Percentiles rank a stretch among this genome's conserved stretches.
These are phyloP conservation scores for Drosophila mulleri DNA, from an alignment of 2,888 invertebrate genomes.

Conservation along the genomic window DNA sequence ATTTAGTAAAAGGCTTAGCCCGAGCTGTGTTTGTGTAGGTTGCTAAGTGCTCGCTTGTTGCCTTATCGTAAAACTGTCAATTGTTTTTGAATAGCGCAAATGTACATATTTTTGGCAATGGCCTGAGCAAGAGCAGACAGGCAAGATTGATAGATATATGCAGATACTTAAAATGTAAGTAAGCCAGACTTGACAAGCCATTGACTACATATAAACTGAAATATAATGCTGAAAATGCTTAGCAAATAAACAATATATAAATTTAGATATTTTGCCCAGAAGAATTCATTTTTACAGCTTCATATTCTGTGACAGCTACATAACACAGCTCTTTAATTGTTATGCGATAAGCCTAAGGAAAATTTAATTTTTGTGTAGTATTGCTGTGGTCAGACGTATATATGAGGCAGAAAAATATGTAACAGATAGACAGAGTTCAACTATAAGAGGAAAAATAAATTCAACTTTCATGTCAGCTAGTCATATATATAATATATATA, in stretches of 20 bases:
- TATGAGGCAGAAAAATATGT: no score
- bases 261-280: not conserved
- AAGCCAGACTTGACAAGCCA: not conserved
- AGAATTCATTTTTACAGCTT: not conserved
- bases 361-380: no score
- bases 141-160: not conserved
- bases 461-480: no score
- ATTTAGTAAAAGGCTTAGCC: not conserved
- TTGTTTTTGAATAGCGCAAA: conserved; percentile 37
- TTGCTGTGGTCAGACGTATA: no score
- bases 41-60: not conserved
- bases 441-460: no score
- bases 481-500: no score
- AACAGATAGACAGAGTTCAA: no score
- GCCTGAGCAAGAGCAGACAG: not conserved
- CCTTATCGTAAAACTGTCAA: conserved; percentile 35
- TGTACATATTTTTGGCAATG: conserved; percentile 8
- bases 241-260: not conserved
- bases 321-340: not conserved
- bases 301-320: no score
- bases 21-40: not conserved
- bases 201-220: not conserved
- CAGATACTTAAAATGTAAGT: not conserved
- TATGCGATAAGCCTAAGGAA: no score
- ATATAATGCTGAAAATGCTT: not conserved